Percentiles rank a stretch among this genome's conserved stretches.
Evolutionary conservation across 1,140 invertebrate species (phyloP).

Genomic region (Drosophila kohkoa): DNA sequence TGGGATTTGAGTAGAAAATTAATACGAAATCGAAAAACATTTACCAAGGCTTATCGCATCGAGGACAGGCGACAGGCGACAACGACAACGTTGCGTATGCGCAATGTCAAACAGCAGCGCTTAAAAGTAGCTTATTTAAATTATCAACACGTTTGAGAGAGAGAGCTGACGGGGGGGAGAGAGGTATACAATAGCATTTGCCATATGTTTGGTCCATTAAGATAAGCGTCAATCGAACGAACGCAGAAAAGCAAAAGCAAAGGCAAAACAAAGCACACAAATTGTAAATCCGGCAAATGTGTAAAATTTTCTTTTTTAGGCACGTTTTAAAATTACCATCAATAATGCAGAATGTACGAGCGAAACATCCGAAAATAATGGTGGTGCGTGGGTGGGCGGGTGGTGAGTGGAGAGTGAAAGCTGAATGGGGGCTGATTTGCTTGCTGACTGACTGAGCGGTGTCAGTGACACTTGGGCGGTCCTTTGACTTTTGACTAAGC

Average conservation of each 20-base stretch:
- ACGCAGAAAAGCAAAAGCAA: conserved; percentile 51
- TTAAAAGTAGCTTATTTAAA: conserved; percentile 82
- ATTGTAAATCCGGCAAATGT: conserved; percentile 81
- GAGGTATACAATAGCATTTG: conserved; percentile 27
- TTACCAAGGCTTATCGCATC: conserved; percentile 75
- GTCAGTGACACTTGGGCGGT: conserved; percentile 70
- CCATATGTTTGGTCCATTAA: conserved; percentile 83
- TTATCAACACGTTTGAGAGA: conserved; percentile 75
- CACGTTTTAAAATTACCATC: conserved; percentile 84
- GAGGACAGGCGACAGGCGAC: conserved; percentile 62
- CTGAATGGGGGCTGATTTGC: conserved; percentile 18
- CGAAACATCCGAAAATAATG: conserved; percentile 3
- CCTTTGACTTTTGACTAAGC: conserved; percentile 73
- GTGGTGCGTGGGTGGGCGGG: background rate
- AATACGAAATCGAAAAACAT: conserved; percentile 81
- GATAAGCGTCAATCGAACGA: conserved; percentile 81
- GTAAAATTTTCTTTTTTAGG: conserved; percentile 73
- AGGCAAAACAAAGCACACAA: conserved; percentile 64
- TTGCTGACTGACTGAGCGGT: conserved; percentile 14
- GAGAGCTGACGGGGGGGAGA: background rate
- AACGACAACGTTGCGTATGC: conserved; percentile 69
- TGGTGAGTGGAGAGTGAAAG: conserved; percentile 30
- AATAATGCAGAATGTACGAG: conserved; percentile 64
- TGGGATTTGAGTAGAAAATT: conserved; percentile 76
- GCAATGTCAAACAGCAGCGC: conserved; percentile 60